Evolutionary conservation across 1,140 invertebrate species (phyloP).

Genomic region (Cydia amplana): DNA sequence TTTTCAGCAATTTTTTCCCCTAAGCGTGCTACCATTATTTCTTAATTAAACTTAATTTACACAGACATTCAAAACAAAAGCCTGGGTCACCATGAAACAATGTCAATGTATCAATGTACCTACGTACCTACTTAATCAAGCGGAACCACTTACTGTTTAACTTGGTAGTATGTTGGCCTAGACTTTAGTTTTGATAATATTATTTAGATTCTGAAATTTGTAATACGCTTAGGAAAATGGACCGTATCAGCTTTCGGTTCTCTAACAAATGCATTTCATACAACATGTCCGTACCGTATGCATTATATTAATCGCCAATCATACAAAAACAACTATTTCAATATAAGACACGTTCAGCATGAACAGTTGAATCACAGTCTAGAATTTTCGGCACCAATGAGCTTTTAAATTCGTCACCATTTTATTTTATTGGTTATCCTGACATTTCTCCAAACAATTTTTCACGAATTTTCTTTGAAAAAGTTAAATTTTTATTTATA

Average conservation of each 20-base stretch:
- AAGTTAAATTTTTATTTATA: not conserved
- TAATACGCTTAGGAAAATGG: not conserved
- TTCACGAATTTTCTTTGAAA: not conserved
- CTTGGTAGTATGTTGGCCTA: not conserved
- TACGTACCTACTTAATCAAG: no score
- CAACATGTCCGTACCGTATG: constrained; percentile 57
- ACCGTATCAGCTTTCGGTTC: constrained; percentile 3
- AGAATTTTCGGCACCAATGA: constrained; percentile 78
- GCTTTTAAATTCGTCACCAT: constrained; percentile 74
- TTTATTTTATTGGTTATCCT: constrained; percentile 40
- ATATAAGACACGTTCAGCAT: constrained; percentile 79
- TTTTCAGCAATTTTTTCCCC: not conserved
- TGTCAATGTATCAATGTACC: not conserved
- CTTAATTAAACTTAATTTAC: not conserved
- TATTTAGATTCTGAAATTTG: not conserved
- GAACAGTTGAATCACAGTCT: constrained; percentile 79
- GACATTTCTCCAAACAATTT: constrained; percentile 1
- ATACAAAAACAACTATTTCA: constrained; percentile 78
- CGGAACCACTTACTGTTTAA: not conserved
- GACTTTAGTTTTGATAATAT: not conserved
- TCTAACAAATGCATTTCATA: constrained; percentile 69
- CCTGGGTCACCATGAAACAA: not conserved
- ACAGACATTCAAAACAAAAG: not conserved
- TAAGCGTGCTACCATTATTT: not conserved
- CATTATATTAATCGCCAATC: constrained; percentile 63